Base-by-base conservation (phyloP, 1,140 invertebrate genomes). In the Zaprionus nigranus region DNA sequence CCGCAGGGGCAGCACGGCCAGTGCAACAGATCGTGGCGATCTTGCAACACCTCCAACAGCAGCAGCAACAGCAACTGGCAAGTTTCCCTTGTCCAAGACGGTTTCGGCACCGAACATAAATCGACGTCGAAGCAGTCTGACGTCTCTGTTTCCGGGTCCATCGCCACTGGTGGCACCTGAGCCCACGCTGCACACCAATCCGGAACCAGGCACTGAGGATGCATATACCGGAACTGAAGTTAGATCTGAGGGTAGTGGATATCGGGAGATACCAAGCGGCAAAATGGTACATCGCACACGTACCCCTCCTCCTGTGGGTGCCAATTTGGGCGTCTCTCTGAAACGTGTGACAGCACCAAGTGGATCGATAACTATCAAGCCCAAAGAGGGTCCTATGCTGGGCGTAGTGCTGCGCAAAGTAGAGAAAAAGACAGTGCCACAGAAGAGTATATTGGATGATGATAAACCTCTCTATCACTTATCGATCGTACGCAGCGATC, bases 401-500 rank as follows among this genome's bases (percentile, higher is more conserved):
- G 91, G 90, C 13, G 92, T 93, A 3, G 92, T 93, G 0, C 65
- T 93, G 13, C 91, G 92, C 22, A 91, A 84, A 22, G 92, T 93
- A 15, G 92, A 92, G 17, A 90, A 82, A 61, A 92, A 92, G 56
- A 46, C 46, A 0, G 80, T 58, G 43, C 91, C 85, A 1, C 84
- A 91, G n/a, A 92, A 92, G 63, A 92, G 91, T 56, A 84, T 92
- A 17, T 69, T 92, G n/a, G 91, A 92, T 22, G 91, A 92, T 49
- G 91, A 92, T 49, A 91, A 92, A 7, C 91, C 91, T 0, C 61
- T 92, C 2, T 92, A 92, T 58, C 90, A 92, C 61, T 74, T 92
- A 9, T 92, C 91, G 0, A 92, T 92, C 49, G 90, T 92, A 17
- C 91, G 91, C 56, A 84, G 77, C 40, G 90, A 81, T 28, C 46